phyloP scores from a whole-genome alignment of 1,140 invertebrate genomes.

The Brachystomella parvula region DNA sequence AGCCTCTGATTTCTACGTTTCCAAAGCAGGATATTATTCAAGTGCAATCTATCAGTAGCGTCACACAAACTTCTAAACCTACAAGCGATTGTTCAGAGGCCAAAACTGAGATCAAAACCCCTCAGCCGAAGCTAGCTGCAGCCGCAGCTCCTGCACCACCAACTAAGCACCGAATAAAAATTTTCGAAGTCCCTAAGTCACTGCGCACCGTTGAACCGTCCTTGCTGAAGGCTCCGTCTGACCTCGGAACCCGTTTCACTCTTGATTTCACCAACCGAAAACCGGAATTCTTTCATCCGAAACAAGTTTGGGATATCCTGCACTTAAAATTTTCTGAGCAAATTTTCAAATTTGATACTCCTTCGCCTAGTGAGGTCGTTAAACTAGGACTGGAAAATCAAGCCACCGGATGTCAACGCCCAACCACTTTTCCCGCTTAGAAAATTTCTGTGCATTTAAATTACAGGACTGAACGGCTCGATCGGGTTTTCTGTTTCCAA shows the following conservation, averaged over 20 bases:
- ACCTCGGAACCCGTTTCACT: not conserved
- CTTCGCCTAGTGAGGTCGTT: conserved; percentile 50
- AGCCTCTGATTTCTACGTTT: not conserved
- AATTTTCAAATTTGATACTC: conserved; percentile 51
- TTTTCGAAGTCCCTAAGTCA: not conserved
- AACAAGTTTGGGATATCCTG: conserved; percentile 4
- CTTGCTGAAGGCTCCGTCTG: not conserved
- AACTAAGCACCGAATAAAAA: not conserved
- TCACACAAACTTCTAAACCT: not conserved
- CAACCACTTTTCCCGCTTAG: too few species aligned
- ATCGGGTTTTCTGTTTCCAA: too few species aligned
- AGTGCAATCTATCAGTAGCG: not conserved
- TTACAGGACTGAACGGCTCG: too few species aligned
- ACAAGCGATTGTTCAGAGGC: not conserved
- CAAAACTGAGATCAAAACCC: not conserved
- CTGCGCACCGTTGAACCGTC: not conserved
- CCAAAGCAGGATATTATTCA: not conserved
- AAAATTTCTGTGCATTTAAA: too few species aligned
- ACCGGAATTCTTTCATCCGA: not conserved
- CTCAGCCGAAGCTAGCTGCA: not conserved
- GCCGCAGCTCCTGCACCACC: not conserved
- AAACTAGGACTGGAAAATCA: not conserved
- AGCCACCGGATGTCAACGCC: not conserved
- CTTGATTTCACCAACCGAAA: not conserved
- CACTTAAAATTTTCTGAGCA: not conserved